These are phyloP conservation scores for Sinhomidia bicolor DNA, from an alignment of 2,888 invertebrate species.

Conservation along the genomic window DNA sequence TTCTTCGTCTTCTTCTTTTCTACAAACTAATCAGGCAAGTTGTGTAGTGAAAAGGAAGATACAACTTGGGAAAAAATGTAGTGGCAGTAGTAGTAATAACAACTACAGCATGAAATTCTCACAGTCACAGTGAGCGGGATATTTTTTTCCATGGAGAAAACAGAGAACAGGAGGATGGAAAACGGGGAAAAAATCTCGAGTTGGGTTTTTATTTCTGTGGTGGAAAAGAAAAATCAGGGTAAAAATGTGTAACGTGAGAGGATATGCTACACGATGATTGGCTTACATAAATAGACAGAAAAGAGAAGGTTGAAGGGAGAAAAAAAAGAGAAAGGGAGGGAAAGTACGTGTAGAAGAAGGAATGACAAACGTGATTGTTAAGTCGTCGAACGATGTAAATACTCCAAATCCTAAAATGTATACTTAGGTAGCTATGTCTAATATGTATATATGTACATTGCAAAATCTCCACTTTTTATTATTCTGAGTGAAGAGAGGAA, in stretches of 20 bases:
- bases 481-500: too few species aligned
- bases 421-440: too few species aligned
- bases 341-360: background rate
- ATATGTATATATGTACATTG: too few species aligned
- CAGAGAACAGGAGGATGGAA: background rate
- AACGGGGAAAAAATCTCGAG: background rate
- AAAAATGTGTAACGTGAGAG: slow-evolving; percentile 29
- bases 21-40: slow-evolving; percentile 3
- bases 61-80: background rate
- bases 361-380: slow-evolving; percentile 22
- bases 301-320: background rate
- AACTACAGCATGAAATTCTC: background rate
- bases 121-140: background rate
- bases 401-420: too few species aligned
- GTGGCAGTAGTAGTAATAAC: background rate
- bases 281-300: background rate
- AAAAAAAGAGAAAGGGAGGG: background rate
- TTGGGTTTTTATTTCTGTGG: background rate
- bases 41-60: background rate
- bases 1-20: too few species aligned
- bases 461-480: too few species aligned
- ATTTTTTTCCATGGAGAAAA: background rate
- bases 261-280: background rate
- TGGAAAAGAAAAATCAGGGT: slow-evolving; percentile 6
- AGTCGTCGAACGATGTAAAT: background rate